phyloP scores from a whole-genome alignment of 1,140 invertebrate species.

The Platyura marginata region DNA sequence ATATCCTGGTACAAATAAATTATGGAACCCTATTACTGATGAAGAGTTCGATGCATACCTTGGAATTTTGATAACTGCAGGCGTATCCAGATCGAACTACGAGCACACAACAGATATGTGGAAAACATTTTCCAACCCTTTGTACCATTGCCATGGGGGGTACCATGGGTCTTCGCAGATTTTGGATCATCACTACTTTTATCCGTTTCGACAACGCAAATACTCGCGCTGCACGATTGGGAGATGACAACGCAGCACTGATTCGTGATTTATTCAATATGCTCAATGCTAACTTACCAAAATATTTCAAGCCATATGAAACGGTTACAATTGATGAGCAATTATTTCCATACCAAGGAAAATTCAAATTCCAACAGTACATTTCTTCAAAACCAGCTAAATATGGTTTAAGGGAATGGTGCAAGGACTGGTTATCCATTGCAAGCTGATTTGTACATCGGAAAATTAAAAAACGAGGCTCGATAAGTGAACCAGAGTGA shows the following conservation, averaged over 20 bases:
- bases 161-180: constrained; percentile 9
- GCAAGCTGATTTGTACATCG: background rate
- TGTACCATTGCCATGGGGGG: constrained; percentile 6
- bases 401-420: constrained; percentile 27
- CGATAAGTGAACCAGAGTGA: too few relatives aligned
- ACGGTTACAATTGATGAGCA: constrained; percentile 16
- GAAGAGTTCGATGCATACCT: background rate
- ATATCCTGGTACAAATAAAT: background rate
- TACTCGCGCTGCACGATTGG: constrained; percentile 8
- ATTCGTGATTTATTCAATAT: constrained; percentile 11
- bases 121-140: background rate
- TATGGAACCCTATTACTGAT: background rate
- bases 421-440: constrained; percentile 5
- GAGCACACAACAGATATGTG: background rate
- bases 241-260: constrained; percentile 11
- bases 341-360: constrained; percentile 16
- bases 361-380: too few relatives aligned
- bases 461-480: background rate
- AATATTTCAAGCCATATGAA: constrained; percentile 10
- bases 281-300: constrained; percentile 10
- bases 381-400: too few relatives aligned
- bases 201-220: constrained; percentile 15
- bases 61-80: background rate
- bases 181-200: constrained; percentile 9
- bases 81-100: background rate